Evolutionary conservation across 2,113 vertebrate species (phyloP).

Genomic region (Procapra przewalskii): DNA sequence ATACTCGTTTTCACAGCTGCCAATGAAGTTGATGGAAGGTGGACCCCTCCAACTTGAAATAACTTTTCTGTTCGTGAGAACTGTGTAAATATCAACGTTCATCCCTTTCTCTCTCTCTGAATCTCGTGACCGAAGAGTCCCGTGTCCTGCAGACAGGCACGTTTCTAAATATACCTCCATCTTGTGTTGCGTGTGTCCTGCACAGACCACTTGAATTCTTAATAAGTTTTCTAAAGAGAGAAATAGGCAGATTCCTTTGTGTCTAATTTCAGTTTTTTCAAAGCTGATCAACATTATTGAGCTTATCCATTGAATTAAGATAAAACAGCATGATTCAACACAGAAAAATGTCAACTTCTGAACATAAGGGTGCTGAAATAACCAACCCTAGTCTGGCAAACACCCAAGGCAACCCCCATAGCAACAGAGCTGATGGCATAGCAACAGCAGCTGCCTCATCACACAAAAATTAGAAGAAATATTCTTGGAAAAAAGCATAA

Average conservation of each 20-base stretch:
- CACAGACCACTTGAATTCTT: not conserved
- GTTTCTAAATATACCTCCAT: constrained; percentile 37
- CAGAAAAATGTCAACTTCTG: constrained; percentile 48
- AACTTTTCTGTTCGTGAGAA: not conserved
- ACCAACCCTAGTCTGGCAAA: constrained; percentile 19
- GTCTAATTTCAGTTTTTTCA: constrained; percentile 50
- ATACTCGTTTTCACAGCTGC: not conserved
- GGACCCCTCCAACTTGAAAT: not conserved
- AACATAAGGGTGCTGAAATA: constrained; percentile 52
- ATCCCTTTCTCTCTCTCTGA: not conserved
- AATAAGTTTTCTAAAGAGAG: not conserved
- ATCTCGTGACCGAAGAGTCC: not conserved
- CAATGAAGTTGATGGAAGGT: not conserved
- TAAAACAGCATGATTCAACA: constrained; percentile 55
- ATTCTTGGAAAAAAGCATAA: constrained; percentile 51
- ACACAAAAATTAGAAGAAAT: constrained; percentile 56
- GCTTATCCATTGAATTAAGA: constrained; percentile 39
- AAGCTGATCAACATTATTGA: constrained; percentile 59
- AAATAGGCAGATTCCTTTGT: not conserved
- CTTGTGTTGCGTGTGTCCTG: not conserved
- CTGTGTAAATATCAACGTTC: not conserved
- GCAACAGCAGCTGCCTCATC: constrained; percentile 32
- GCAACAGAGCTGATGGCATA: constrained; percentile 55
- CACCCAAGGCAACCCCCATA: constrained; percentile 57
- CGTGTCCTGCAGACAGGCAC: not conserved